Conservation (phyloP, 2,113 vertebrate species). For the Engraulis encrasicolus region DNA sequence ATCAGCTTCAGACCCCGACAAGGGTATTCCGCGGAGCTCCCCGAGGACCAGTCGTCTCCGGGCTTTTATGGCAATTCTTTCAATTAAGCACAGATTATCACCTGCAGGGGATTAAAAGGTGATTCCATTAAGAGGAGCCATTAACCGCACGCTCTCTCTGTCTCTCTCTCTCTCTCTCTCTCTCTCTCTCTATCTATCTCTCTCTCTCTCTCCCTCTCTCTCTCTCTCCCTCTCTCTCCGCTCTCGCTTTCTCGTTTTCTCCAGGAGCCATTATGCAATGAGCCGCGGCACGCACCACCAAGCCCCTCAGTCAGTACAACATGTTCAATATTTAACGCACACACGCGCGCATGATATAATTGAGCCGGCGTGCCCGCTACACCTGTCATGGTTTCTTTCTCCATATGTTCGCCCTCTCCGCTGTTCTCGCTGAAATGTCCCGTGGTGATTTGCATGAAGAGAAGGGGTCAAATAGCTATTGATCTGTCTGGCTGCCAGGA, state of each 20-base stretch:
- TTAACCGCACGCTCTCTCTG: slow-evolving; percentile 60
- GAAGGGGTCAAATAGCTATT: not conserved
- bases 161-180: too few species aligned
- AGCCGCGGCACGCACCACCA: not conserved
- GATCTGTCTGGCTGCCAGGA: not conserved
- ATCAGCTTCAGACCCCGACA: slow-evolving; percentile 65
- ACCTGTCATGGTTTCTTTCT: not conserved
- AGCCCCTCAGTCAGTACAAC: too few species aligned
- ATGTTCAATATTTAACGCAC: not conserved
- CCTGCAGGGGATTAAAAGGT: slow-evolving; percentile 69
- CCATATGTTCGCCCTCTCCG: slow-evolving; percentile 16
- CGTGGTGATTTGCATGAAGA: not conserved
- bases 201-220: too few species aligned
- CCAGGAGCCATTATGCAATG: slow-evolving; percentile 42
- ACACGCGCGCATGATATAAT: slow-evolving; percentile 18
- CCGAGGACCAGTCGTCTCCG: slow-evolving; percentile 53
- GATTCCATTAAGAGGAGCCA: slow-evolving; percentile 70
- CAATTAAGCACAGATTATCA: slow-evolving; percentile 74
- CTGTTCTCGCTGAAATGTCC: not conserved
- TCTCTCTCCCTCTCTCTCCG: too few species aligned
- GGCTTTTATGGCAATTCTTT: slow-evolving; percentile 69
- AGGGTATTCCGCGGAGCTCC: slow-evolving; percentile 66
- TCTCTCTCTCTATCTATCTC: too few species aligned
- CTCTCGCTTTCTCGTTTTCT: too few species aligned
- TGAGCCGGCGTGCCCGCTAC: not conserved